A percentile compares a stretch with the other conserved stretches of the same genome.
Evolutionary conservation across 2,113 vertebrate genomes (phyloP).

Genomic region (Notothenia coriiceps): DNA sequence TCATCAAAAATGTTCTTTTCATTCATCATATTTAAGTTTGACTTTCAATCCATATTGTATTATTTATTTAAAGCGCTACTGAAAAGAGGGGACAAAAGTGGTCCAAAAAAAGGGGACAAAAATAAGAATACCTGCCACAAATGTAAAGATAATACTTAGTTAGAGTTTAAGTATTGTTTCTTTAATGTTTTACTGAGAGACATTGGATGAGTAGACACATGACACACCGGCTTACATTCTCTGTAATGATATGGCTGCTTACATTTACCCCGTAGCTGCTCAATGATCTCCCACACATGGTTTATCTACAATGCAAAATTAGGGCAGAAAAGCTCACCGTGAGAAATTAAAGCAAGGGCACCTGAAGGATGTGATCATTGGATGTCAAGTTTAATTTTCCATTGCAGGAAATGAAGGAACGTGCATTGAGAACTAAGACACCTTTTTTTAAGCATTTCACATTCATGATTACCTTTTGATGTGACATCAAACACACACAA

Average conservation of each 20-base stretch:
- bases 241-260: slow-evolving; percentile 39
- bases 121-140: background rate
- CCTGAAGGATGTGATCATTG: slow-evolving; percentile 38
- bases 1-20: slow-evolving; percentile 37
- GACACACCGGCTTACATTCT: slow-evolving; percentile 45
- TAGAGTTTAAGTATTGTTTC: slow-evolving; percentile 21
- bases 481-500: slow-evolving; percentile 61
- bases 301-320: slow-evolving; percentile 23
- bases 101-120: slow-evolving; percentile 15
- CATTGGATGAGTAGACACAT: slow-evolving; percentile 20
- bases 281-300: slow-evolving; percentile 11
- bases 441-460: slow-evolving; percentile 52
- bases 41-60: slow-evolving; percentile 11
- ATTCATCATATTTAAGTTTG: slow-evolving; percentile 16
- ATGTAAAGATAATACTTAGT: slow-evolving; percentile 1
- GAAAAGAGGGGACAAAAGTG: slow-evolving; percentile 13
- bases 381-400: slow-evolving; percentile 43
- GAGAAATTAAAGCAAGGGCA: slow-evolving; percentile 62
- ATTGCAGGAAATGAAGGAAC: slow-evolving; percentile 28
- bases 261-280: slow-evolving; percentile 37
- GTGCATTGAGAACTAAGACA: slow-evolving; percentile 33
- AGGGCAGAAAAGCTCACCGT: slow-evolving; percentile 65
- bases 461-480: slow-evolving; percentile 58
- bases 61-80: slow-evolving; percentile 12
- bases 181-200: slow-evolving; percentile 14